phyloP scores from a whole-genome alignment of 2,113 vertebrate genomes.

The Hydropotes inermis region DNA sequence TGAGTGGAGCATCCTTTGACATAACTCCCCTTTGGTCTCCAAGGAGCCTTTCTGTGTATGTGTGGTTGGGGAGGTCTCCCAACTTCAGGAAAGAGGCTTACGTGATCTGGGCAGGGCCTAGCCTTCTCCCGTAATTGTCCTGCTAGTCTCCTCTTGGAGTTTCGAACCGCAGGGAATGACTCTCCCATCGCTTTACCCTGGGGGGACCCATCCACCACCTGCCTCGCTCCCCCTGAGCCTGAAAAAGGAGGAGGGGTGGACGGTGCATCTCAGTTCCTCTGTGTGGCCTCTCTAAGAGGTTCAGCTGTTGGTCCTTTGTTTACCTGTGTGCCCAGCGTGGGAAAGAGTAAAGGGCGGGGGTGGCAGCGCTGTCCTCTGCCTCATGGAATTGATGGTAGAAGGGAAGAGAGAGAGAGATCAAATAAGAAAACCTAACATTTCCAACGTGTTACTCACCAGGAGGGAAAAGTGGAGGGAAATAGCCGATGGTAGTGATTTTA shows the following conservation, averaged over 20 bases:
- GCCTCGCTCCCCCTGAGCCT: not conserved
- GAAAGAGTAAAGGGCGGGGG: not conserved
- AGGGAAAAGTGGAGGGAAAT: not conserved
- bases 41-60: not conserved
- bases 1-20: not conserved
- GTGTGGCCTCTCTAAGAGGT: not conserved
- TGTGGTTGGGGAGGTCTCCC: not conserved
- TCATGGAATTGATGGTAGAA: not conserved
- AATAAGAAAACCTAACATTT: not conserved
- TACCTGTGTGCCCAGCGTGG: fast-evolving
- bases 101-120: not conserved
- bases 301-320: not conserved
- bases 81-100: not conserved
- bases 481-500: fast-evolving
- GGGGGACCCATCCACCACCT: not conserved
- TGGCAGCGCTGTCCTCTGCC: fast-evolving
- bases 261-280: too few species aligned
- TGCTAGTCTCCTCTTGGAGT: not conserved
- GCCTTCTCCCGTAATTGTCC: not conserved
- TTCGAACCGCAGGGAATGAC: not conserved
- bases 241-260: not conserved
- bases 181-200: not conserved
- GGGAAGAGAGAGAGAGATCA: not conserved
- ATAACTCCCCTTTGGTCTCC: not conserved
- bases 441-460: not conserved